These are phyloP conservation scores for Chrysogorgia sp. DNA, from an alignment of 92 coral and sea anemone species.

Conservation along the genomic window DNA sequence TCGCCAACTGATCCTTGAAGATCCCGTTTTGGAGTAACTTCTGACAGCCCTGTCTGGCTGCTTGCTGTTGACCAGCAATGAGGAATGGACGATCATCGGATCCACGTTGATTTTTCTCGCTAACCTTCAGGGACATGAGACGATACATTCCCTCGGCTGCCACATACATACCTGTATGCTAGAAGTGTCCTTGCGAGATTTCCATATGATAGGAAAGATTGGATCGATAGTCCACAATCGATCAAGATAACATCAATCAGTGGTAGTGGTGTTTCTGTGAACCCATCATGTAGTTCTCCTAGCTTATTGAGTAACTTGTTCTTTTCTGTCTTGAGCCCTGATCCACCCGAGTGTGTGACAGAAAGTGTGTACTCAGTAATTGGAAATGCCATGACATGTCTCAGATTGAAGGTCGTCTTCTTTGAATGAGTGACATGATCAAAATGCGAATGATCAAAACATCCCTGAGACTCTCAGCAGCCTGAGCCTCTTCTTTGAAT, in stretches of 20 bases:
- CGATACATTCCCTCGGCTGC: no score
- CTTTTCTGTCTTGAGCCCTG: slow-evolving; percentile 20
- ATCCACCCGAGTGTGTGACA: slow-evolving; percentile 26
- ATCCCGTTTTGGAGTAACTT: slow-evolving; percentile 21
- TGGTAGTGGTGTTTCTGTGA: no score
- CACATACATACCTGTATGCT: no score
- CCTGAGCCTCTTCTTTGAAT: slow-evolving; percentile 10
- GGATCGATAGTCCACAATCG: no score
- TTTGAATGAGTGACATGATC: slow-evolving; percentile 20
- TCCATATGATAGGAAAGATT: no score
- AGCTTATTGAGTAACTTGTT: slow-evolving; percentile 21
- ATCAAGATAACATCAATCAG: no score
- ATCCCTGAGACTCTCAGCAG: slow-evolving; percentile 29
- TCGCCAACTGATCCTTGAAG: slow-evolving; percentile 23
- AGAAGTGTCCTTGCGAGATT: no score
- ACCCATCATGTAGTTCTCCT: slow-evolving; percentile 27
- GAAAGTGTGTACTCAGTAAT: slow-evolving; percentile 22
- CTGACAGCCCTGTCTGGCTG: no score
- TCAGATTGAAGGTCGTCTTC: slow-evolving; percentile 30
- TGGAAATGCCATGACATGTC: slow-evolving; percentile 28
- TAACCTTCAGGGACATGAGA: no score
- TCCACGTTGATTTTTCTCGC: slow-evolving; percentile 11
- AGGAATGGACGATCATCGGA: slow-evolving; percentile 7
- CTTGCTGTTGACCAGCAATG: no score
- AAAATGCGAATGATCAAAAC: slow-evolving; percentile 26